phyloP scores from a whole-genome alignment of 2,888 invertebrate species.

The Morpho achilles region DNA sequence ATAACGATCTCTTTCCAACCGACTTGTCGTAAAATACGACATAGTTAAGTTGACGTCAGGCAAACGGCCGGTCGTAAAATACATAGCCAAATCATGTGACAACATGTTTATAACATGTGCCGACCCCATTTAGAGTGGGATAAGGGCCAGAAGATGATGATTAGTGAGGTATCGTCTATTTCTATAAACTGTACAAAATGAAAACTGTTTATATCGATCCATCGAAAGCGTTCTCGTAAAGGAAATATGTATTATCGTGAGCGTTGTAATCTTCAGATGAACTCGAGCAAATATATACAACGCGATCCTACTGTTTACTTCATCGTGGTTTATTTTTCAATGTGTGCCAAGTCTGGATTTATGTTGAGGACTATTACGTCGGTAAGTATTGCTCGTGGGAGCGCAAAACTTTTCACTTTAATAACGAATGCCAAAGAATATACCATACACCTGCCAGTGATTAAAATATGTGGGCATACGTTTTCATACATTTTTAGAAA shows the following conservation, averaged over 20 bases:
- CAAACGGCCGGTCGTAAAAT: too few relatives aligned
- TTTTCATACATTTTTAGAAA: too few relatives aligned
- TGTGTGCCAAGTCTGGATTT: conserved; percentile 9
- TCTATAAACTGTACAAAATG: not conserved
- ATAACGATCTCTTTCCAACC: too few relatives aligned
- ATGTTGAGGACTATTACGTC: conserved; percentile 2
- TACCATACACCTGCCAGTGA: not conserved
- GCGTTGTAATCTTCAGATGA: conserved; percentile 8
- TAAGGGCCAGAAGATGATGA: too few relatives aligned
- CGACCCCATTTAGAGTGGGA: too few relatives aligned
- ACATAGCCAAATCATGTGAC: too few relatives aligned
- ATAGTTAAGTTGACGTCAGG: too few relatives aligned
- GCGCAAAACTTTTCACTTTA: conserved; percentile 1
- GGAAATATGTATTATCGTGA: conserved; percentile 8
- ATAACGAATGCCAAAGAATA: not conserved
- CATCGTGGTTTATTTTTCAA: conserved; percentile 8
- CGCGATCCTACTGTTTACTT: conserved; percentile 8
- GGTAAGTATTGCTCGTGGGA: conserved; percentile 4
- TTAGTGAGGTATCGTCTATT: not conserved
- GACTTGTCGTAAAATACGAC: too few relatives aligned
- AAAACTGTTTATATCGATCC: not conserved
- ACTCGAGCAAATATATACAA: conserved; percentile 6
- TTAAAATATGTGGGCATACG: too few relatives aligned
- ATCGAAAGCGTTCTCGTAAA: not conserved
- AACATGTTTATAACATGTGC: too few relatives aligned